Base-by-base conservation (phyloP, 2,888 invertebrate genomes). In the Anagyrus pseudococci region DNA sequence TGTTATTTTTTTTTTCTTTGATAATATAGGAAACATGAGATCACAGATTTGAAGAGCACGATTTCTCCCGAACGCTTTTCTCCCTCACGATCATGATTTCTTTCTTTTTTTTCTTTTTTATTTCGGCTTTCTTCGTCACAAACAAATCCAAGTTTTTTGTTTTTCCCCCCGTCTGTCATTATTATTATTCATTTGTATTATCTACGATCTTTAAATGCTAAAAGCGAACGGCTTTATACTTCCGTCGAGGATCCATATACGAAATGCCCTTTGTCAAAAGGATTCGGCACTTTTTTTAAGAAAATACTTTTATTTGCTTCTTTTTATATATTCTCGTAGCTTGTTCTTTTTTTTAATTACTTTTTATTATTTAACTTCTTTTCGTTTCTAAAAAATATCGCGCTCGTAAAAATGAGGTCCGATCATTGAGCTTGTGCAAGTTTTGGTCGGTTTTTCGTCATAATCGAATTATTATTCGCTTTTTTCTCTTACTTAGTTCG, bases 21-120 rank as follows among this genome's bases (percentile, higher is more conserved):
- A 66, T 66, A 66, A 67, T 58, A 61, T 67, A 67, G 67, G 67
- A 67, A 64, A 61, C 58, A 64, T 61, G 67, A 67, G 67, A 67
- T 67, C 67, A 67, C 64, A 67, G 67, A 64, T 67, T 67, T 56
- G 58, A 67, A 67, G 61, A 67, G 64, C 61, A 64, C 64, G 58
- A 61, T 64, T 64, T 56, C 61, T 40, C 55, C 41, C 53, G 40
- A 66, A 66, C 49, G 63, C n/a, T 66, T 50, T 60, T 60, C 50
- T 63, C 55, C 57, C 25, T 58, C 54, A 57, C 43, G 54, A 57
- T 66, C 56, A 66, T 62, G 59, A 62, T 62, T 65, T 46, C 61
- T 56, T 60, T 23, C 40, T 57, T 53, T 13, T 56, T 40, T n/a
- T 6, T 23, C 13, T 52, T 33, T n/a, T 8, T 40, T 20, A 15